These are phyloP conservation scores for Xenopus petersii DNA, from an alignment of 2,797 vertebrate genomes.

Conservation along the genomic window DNA sequence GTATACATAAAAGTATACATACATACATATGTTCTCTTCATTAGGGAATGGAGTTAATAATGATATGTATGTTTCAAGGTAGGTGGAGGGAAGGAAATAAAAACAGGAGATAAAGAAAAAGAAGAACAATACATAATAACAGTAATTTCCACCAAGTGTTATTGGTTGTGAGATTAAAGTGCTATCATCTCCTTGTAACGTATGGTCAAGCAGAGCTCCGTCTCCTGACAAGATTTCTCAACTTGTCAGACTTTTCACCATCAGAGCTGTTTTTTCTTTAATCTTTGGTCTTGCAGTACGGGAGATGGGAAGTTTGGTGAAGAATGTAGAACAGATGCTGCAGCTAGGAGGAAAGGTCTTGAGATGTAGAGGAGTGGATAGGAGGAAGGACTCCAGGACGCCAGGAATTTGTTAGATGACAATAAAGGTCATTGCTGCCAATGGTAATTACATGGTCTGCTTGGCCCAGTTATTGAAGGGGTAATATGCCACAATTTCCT, in stretches of 20 bases:
- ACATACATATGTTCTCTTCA: no score
- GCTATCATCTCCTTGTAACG: conserved; percentile 3
- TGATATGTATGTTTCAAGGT: no score
- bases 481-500: no score
- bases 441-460: conserved; percentile 39
- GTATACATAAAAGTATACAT: no score
- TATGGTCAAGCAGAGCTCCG: no score
- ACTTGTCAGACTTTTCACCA: conserved; percentile 41
- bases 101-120: no score
- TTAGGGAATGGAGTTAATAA: no score
- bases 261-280: conserved; percentile 1
- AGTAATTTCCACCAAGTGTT: not conserved
- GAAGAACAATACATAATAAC: not conserved
- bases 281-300: conserved; percentile 43
- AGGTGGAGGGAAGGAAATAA: no score
- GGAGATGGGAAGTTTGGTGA: conserved; percentile 41
- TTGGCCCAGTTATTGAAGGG: not conserved
- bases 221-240: conserved; percentile 28
- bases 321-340: conserved; percentile 48
- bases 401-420: conserved; percentile 41
- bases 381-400: conserved; percentile 30
- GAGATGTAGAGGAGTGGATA: not conserved
- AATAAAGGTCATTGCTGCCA: conserved; percentile 44
- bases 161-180: conserved; percentile 4
- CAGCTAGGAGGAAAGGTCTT: conserved; percentile 3